Evolutionary conservation across 1,140 invertebrate species (phyloP).

Genomic region (Sycobia sp.): DNA sequence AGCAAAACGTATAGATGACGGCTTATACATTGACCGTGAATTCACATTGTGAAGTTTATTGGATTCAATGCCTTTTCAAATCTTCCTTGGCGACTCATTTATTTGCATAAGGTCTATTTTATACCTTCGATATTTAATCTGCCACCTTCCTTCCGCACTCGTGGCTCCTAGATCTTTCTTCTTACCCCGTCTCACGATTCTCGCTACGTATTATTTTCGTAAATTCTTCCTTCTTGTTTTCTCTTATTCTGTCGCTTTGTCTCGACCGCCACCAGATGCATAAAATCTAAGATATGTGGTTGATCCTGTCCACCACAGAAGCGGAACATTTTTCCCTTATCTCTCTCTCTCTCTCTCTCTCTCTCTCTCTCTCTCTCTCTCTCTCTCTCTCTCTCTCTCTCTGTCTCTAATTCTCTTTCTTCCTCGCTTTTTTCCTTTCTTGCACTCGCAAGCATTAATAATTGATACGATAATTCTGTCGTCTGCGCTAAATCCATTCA

Average conservation of each 20-base stretch:
- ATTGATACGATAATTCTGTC: slow-evolving; percentile 43
- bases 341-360: not conserved
- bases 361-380: not conserved
- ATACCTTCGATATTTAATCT: too few species aligned
- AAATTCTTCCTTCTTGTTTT: not conserved
- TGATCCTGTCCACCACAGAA: slow-evolving; percentile 40
- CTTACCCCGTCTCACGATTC: too few species aligned
- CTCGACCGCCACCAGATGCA: slow-evolving; percentile 43
- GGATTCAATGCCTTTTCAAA: too few species aligned
- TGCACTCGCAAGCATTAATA: slow-evolving; percentile 44
- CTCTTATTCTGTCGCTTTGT: not conserved
- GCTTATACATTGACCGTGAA: too few species aligned
- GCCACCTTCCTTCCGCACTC: slow-evolving; percentile 42
- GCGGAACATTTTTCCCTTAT: slow-evolving; percentile 2
- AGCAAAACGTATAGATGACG: too few species aligned
- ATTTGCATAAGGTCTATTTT: too few species aligned
- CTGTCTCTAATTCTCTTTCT: slow-evolving; percentile 22
- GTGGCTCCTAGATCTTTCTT: too few species aligned
- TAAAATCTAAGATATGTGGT: slow-evolving; percentile 52
- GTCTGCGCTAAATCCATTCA: slow-evolving; percentile 36
- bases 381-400: not conserved
- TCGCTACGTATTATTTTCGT: too few species aligned
- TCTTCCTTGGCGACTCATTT: too few species aligned
- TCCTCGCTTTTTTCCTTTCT: too few species aligned
- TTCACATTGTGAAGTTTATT: too few species aligned